Percentiles rank a stretch among this genome's conserved stretches.
phyloP scores from a whole-genome alignment of 2,113 vertebrate genomes.

The Ceyx cyanopectus region DNA sequence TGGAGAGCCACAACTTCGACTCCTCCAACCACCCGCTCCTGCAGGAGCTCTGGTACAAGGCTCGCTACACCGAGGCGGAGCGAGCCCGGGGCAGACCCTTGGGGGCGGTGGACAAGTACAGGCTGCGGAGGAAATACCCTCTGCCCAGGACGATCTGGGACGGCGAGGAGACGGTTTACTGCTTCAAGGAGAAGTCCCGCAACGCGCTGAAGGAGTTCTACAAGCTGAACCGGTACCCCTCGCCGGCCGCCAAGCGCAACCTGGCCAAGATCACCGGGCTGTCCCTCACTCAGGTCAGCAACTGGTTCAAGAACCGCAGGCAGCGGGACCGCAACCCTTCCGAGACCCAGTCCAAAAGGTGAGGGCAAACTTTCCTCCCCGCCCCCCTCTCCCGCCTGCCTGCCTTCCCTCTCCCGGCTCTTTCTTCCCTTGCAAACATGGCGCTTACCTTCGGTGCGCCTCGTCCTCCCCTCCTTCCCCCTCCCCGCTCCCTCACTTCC shows the following conservation, averaged over 20 bases:
- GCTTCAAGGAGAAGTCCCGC: slow-evolving; percentile 98
- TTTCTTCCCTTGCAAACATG: slow-evolving; percentile 72
- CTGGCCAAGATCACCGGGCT: slow-evolving; percentile 98
- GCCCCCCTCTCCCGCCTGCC: slow-evolving; percentile 55
- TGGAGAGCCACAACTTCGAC: slow-evolving; percentile 98
- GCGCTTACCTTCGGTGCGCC: slow-evolving; percentile 69
- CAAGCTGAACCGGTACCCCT: slow-evolving; percentile 96
- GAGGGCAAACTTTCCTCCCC: slow-evolving; percentile 70
- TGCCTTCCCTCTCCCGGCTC: slow-evolving; percentile 47
- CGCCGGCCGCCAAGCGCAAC: slow-evolving; percentile 95
- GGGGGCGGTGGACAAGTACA: slow-evolving; percentile 99
- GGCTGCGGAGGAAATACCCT: slow-evolving; percentile 97
- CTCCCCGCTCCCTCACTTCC: slow-evolving; percentile 33
- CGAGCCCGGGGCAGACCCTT: slow-evolving; percentile 95
- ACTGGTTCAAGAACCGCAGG: slow-evolving; percentile 99
- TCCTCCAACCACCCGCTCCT: slow-evolving; percentile 94
- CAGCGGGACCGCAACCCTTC: slow-evolving; percentile 98
- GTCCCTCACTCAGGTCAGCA: slow-evolving; percentile 99
- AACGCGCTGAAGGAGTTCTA: slow-evolving; percentile 99
- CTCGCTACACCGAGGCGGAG: slow-evolving; percentile 97
- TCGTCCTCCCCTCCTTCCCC: slow-evolving; percentile 41
- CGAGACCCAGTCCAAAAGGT: slow-evolving; percentile 97
- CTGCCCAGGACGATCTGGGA: slow-evolving; percentile 99
- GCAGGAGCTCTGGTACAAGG: slow-evolving; percentile 99
- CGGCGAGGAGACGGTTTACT: slow-evolving; percentile 99